phyloP scores from a whole-genome alignment of 2,888 invertebrate genomes.

The Drosophila pseudotalamancana region DNA sequence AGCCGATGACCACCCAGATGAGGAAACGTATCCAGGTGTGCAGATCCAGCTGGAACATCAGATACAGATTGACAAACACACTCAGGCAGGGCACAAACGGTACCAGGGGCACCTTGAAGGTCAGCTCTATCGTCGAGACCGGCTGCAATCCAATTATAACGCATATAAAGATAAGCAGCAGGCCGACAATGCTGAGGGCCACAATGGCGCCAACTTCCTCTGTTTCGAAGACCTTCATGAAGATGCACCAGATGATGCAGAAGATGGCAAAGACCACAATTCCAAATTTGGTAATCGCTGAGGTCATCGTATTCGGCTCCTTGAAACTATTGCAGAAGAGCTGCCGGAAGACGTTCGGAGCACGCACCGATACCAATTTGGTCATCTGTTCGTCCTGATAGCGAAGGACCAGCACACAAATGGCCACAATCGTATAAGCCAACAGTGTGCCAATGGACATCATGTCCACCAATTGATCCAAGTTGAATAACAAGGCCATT shows the following conservation, averaged over 20 bases:
- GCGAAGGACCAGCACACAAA: conserved; percentile 94
- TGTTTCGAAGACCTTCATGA: conserved; percentile 63
- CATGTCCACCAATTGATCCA: conserved; percentile 96
- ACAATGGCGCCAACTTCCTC: conserved; percentile 80
- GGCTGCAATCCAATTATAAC: conserved; percentile 90
- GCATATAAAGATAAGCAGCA: conserved; percentile 85
- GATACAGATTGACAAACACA: conserved; percentile 93
- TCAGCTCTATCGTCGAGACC: conserved; percentile 86
- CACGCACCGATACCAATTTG: conserved; percentile 76
- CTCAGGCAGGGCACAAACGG: conserved; percentile 93
- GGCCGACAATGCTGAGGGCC: conserved; percentile 85
- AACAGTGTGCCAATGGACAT: conserved; percentile 97
- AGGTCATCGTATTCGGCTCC: conserved; percentile 88
- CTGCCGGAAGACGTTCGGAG: conserved; percentile 85
- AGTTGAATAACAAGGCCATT: conserved; percentile 95
- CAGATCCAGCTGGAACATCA: conserved; percentile 94
- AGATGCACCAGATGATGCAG: conserved; percentile 75
- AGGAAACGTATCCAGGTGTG: conserved; percentile 95
- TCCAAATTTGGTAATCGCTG: conserved; percentile 88
- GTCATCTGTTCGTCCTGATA: conserved; percentile 85
- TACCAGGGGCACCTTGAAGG: conserved; percentile 93
- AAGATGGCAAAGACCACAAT: conserved; percentile 86
- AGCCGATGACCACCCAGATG: conserved; percentile 93
- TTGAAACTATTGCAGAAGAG: conserved; percentile 88
- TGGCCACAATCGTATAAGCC: conserved; percentile 96